Conservation (phyloP, 2,113 vertebrate species). For the Trichechus manatus region DNA sequence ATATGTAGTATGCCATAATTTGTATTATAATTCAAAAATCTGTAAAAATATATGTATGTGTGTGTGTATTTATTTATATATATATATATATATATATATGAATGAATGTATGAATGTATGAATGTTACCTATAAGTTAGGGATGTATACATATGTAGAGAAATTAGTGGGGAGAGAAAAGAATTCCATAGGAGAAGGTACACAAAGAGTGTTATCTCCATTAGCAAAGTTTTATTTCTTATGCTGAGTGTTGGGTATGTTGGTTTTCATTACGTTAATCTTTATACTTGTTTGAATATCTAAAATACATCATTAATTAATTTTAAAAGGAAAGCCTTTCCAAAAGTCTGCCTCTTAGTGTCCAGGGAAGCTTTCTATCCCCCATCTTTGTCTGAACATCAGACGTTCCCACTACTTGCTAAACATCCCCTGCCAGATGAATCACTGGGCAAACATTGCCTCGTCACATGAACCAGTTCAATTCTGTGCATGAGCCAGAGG, state of each 20-base stretch:
- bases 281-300: neutral
- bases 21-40: neutral
- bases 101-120: too few relatives aligned
- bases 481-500: neutral
- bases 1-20: neutral
- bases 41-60: neutral
- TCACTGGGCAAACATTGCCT: neutral
- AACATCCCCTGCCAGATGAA: neutral
- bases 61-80: too few relatives aligned
- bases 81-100: too few relatives aligned
- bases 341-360: constrained; percentile 8
- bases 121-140: neutral
- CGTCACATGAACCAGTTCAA: neutral
- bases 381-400: neutral
- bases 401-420: neutral
- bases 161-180: neutral
- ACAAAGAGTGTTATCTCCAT: neutral
- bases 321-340: neutral
- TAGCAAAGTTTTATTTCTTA: neutral
- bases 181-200: neutral
- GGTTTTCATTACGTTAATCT: neutral
- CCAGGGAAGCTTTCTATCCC: neutral
- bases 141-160: neutral
- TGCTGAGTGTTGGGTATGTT: neutral
- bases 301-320: neutral